Evolutionary conservation across 92 coral and sea anemone genomes (phyloP).

Genomic region (Epizoanthus stellaris): DNA sequence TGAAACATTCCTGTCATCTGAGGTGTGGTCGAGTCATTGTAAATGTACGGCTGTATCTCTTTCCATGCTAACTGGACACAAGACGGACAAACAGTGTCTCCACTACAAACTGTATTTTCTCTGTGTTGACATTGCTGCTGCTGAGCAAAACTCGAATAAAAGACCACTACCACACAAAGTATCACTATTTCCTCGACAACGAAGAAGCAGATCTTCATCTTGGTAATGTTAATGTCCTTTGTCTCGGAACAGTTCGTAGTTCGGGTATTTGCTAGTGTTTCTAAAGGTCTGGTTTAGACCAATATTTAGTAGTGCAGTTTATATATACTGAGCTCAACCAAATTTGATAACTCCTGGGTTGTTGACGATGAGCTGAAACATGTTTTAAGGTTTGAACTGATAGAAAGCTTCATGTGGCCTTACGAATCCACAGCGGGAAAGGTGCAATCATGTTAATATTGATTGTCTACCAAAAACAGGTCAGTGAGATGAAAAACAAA

Average conservation of each 20-base stretch:
- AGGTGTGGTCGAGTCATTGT: not conserved
- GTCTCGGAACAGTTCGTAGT: not conserved
- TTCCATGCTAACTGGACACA: constrained; percentile 3
- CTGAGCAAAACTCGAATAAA: constrained; percentile 7
- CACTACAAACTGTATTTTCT: not conserved
- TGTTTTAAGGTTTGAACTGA: too few relatives aligned
- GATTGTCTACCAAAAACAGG: not conserved
- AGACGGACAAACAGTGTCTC: constrained; percentile 2
- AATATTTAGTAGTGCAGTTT: not conserved
- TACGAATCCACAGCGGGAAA: not conserved
- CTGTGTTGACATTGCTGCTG: not conserved
- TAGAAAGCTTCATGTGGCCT: too few relatives aligned
- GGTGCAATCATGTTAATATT: not conserved
- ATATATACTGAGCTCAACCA: too few relatives aligned
- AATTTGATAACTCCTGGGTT: too few relatives aligned
- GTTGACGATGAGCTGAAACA: too few relatives aligned
- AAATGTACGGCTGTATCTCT: not conserved
- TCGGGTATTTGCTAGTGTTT: not conserved
- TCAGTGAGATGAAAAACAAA: not conserved
- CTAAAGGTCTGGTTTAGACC: not conserved
- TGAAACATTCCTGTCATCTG: not conserved
- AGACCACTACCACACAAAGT: not conserved
- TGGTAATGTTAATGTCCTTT: not conserved
- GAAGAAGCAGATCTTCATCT: not conserved
- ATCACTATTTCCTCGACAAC: not conserved